A percentile compares a stretch with the other conserved stretches of the same genome.
Evolutionary conservation across 2,797 vertebrate species (phyloP).

Genomic region (Gymnothorax reevesii): DNA sequence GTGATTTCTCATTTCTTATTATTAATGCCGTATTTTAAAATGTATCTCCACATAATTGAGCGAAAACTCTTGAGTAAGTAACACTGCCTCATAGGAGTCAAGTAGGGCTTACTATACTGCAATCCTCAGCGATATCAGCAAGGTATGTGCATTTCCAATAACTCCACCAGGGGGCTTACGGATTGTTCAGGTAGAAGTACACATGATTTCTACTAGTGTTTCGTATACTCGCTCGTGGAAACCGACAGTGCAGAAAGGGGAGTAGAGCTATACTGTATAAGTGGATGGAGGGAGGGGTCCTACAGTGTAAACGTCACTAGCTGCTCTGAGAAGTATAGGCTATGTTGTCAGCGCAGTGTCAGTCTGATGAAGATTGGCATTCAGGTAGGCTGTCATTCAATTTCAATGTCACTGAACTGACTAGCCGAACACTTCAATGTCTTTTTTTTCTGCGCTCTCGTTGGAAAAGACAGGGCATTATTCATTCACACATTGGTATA

Average conservation of each 20-base stretch:
- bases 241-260: conserved; percentile 19
- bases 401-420: conserved; percentile 88
- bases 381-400: conserved; percentile 99
- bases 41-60: too few species aligned
- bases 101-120: background rate
- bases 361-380: conserved; percentile 99
- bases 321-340: conserved; percentile 90
- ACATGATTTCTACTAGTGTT: conserved; percentile 40
- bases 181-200: conserved; percentile 43
- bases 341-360: conserved; percentile 97
- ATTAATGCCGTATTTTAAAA: too few species aligned
- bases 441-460: conserved; percentile 79
- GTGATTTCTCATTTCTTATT: too few species aligned
- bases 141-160: background rate
- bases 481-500: conserved; percentile 83
- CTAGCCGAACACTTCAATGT: conserved; percentile 73
- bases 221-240: conserved; percentile 40
- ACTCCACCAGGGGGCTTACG: conserved; percentile 66
- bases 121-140: background rate
- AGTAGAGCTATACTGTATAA: conserved; percentile 37
- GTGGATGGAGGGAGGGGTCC: conserved; percentile 73
- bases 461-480: conserved; percentile 88
- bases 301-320: conserved; percentile 73
- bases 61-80: background rate
- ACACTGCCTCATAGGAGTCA: background rate